A percentile compares a stretch with the other conserved stretches of the same genome.
phyloP scores from a whole-genome alignment of 2,888 invertebrate genomes.

The Dolomedes plantarius region DNA sequence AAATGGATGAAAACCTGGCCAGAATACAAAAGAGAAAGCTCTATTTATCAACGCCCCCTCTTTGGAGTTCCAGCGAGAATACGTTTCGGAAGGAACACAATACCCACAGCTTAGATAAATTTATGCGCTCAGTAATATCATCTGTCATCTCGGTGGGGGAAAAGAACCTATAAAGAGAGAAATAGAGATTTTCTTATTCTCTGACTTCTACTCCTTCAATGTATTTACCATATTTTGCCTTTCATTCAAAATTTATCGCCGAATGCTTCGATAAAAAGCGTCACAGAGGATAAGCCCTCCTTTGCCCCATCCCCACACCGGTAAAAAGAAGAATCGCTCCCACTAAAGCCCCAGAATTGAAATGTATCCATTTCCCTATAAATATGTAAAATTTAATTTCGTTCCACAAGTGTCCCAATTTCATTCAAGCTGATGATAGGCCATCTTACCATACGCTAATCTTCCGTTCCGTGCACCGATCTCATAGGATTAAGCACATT shows the following conservation, averaged over 20 bases:
- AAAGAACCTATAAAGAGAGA: conserved; percentile 49
- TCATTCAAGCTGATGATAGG: conserved; percentile 51
- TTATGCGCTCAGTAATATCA: conserved; percentile 69
- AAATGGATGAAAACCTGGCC: conserved; percentile 68
- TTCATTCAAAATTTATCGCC: conserved; percentile 70
- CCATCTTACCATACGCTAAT: conserved; percentile 23
- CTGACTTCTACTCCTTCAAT: conserved; percentile 41
- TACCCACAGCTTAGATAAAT: conserved; percentile 69
- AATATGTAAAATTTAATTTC: conserved; percentile 71
- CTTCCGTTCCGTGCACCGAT: conserved; percentile 33
- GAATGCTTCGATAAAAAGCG: conserved; percentile 67
- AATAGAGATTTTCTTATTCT: conserved; percentile 45
- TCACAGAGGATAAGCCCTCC: conserved; percentile 44
- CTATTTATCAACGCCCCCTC: conserved; percentile 68
- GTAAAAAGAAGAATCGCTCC: conserved; percentile 18
- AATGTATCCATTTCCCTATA: conserved; percentile 70
- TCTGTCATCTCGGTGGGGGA: conserved; percentile 63
- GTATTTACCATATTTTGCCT: conserved; percentile 71
- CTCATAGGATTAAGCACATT: conserved; percentile 57
- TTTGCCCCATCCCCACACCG: not conserved
- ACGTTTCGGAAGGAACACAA: conserved; percentile 54
- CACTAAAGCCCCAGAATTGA: conserved; percentile 58
- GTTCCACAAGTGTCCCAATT: conserved; percentile 51
- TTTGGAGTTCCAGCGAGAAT: conserved; percentile 44
- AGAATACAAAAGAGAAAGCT: conserved; percentile 68